Conservation (phyloP, 1,140 invertebrate genomes). For the Penaeus vannamei region DNA sequence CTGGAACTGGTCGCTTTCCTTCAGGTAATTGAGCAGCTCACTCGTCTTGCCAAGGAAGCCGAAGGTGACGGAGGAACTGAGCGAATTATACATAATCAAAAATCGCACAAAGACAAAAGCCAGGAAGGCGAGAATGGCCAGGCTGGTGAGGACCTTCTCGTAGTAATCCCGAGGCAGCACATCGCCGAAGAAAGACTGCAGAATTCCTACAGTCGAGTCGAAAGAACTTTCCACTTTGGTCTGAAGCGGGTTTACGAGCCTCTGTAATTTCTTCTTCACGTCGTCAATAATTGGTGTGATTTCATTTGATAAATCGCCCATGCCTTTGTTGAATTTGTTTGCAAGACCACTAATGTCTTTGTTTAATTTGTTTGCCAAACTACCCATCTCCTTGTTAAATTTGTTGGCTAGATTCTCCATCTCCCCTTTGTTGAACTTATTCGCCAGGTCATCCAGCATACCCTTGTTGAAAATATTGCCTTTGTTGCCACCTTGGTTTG, state of each 20-base stretch:
- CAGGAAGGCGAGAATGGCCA: constrained; percentile 53
- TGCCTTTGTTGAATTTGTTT: background rate
- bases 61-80: constrained; percentile 25
- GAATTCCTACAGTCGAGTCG: constrained; percentile 7
- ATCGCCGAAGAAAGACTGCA: constrained; percentile 21
- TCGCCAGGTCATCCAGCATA: background rate
- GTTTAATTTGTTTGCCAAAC: background rate
- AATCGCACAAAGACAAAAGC: constrained; percentile 40
- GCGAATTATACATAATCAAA: constrained; percentile 41
- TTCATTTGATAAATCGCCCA: background rate
- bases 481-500: background rate
- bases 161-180: constrained; percentile 50
- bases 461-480: background rate
- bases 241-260: constrained; percentile 36
- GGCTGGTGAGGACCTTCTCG: constrained; percentile 47
- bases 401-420: background rate
- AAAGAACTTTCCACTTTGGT: constrained; percentile 40
- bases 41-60: constrained; percentile 6
- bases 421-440: background rate
- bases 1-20: constrained; percentile 47
- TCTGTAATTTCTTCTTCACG: constrained; percentile 39
- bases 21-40: background rate
- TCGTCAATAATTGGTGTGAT: background rate
- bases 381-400: background rate
- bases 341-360: background rate